Evolutionary conservation across 2,797 vertebrate genomes (phyloP), one percentile per base, ranked within the genome.

Genomic region (Decapterus maruadsi): DNA sequence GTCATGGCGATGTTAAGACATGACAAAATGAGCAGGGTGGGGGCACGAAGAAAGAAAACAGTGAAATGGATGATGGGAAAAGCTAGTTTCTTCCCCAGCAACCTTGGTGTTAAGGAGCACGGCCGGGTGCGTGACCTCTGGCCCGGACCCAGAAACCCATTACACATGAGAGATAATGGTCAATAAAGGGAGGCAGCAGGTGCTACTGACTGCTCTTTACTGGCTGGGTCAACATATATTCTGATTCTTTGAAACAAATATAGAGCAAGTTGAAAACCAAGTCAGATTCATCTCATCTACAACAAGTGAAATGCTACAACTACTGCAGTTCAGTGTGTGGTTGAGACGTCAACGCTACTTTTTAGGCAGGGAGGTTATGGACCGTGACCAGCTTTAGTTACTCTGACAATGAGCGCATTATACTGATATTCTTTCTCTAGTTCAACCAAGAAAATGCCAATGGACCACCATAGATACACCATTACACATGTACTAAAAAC

Each of bases 11-110:
- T 93, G 93, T 89, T 88, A 94, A 94, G 90, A 93, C 90, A 92
- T 87, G 93, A 89, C 80, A 93, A 93, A 93, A 91, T 90, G 87
- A 82, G 72, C 26, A 55, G 62, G 70, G 70, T 34, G 59, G 63
- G 77, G 77, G 80, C 61, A 90, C 56, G 81, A 64, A 91, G 82
- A 94, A 88, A 91, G 73, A 89, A 94, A 87, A 85, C 89, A 70
- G 85, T 93, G 92, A 94, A 92, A 96, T 96, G 96, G 94, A 94
- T 92, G 91, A 97, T 94, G 95, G 93, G 91, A 90, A 90, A 85
- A 68, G 61, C 74, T 79, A 83, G 88, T 75, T 86, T 88, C 81
- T 83, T 78, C 59, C 82, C 80, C 84, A 82, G 77, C 77, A 78
- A 63, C 60, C 42, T 54, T 1, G 6, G 59, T 36, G 31, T 65